Base-by-base conservation (phyloP, 2,888 invertebrate species). In the Nesidiocoris tenuis region DNA sequence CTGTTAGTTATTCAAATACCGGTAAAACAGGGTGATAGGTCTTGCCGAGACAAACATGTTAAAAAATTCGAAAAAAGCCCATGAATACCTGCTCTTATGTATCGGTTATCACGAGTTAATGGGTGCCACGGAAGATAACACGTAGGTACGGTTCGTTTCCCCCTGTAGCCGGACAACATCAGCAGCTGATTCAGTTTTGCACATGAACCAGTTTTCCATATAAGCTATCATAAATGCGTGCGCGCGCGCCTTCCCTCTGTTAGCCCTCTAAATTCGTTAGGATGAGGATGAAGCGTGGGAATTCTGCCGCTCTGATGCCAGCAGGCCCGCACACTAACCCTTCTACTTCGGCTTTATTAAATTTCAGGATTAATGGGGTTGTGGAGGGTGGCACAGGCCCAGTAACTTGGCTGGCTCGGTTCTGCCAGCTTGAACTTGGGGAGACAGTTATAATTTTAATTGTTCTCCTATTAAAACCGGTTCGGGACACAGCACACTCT, bases 391-490 rank as follows among this genome's bases (percentile, higher is more conserved):
- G 39, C 39, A 39, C 39, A 39, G 39, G 39, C 39, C 39, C 39
- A 39, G 39, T 39, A 7, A 12, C 39, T 39, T 39, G 5, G 12
- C 39, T 3, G 12, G 39, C 39, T 39, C 25, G 39, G 25, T 65
- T n/a, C 18, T 24, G 65, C 25, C 65, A 65, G 65, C 65, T 65
- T 65, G 65, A 65, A 65, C 65, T 65, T 39, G 65, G 25, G 65
- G 24, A 65, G 65, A 65, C 65, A 65, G 54, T 65, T 65, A 65
- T 65, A 65, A 65, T 65, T 65, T 65, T 65, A 65, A 65, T 65
- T 65, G 65, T 65, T 65, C 54, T 39, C 54, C 65, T 65, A 65
- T 65, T 65, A 65, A 65, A 39, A 16, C 65, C 39, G 65, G 24
- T 65, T 65, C 25, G 19, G 65, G 65, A n/a, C 17, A 65, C 54